These are phyloP conservation scores for Anthopleura sola DNA, from an alignment of 64 coral and sea anemone species.

Conservation along the genomic window DNA sequence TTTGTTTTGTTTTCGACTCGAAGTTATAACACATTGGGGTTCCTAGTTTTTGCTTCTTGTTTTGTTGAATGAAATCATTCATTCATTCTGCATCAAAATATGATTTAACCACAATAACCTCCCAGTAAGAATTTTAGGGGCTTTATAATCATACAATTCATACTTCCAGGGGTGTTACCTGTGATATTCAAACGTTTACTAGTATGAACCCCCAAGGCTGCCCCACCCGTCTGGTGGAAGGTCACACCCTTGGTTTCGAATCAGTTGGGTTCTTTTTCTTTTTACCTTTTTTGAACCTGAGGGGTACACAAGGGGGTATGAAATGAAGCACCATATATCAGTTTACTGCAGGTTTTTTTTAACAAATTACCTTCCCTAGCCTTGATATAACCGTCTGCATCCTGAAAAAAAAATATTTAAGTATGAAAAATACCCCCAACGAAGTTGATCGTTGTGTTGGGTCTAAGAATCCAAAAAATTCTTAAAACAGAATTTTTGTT, in stretches of 20 bases:
- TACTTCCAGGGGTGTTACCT: too few species aligned
- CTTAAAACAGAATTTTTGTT: not conserved
- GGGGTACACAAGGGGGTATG: slow-evolving; percentile 24
- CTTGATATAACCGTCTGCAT: slow-evolving; percentile 65
- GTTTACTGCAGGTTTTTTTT: not conserved
- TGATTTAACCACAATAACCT: too few species aligned
- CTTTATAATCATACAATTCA: too few species aligned
- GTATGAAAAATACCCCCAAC: not conserved
- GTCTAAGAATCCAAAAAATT: not conserved
- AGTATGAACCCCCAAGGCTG: not conserved
- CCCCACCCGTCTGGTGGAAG: not conserved
- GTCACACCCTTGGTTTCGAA: not conserved
- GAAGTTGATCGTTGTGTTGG: not conserved
- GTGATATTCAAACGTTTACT: not conserved
- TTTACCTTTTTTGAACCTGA: slow-evolving; percentile 97
- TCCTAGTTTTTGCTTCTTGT: too few species aligned
- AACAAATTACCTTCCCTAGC: slow-evolving; percentile 35
- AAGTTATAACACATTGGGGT: too few species aligned
- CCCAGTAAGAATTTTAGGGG: too few species aligned
- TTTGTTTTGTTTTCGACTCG: too few species aligned
- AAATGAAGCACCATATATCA: not conserved
- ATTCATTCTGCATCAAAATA: too few species aligned
- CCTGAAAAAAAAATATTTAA: slow-evolving; percentile 25
- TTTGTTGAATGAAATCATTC: too few species aligned
- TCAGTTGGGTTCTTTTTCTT: not conserved